These are phyloP conservation scores for Habroteleia sp. DNA, from an alignment of 2,888 invertebrate genomes.

Conservation along the genomic window DNA sequence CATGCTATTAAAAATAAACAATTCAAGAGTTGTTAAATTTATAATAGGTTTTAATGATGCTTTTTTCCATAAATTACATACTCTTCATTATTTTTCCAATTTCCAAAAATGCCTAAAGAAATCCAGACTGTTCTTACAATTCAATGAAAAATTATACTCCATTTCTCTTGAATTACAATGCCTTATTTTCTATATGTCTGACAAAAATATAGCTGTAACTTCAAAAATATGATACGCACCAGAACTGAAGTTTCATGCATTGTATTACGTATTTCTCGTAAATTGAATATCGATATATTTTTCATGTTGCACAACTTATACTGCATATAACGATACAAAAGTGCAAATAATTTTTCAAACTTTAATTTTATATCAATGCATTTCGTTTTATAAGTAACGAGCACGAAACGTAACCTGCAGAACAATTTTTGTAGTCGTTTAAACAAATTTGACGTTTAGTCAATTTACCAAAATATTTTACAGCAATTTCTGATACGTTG, in stretches of 20 bases:
- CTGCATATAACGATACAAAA: conserved; percentile 48
- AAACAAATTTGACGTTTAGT: conserved; percentile 36
- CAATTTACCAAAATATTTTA: conserved; percentile 34
- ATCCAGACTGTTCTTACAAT: neutral
- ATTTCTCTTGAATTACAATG: conserved; percentile 37
- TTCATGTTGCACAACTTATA: conserved; percentile 38
- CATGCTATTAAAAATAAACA: no score
- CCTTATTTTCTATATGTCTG: conserved; percentile 50
- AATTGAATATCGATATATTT: conserved; percentile 61
- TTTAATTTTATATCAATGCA: conserved; percentile 26
- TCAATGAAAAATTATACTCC: conserved; percentile 39
- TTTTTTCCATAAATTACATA: no score
- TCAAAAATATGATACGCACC: conserved; percentile 58
- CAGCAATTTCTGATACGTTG: conserved; percentile 44
- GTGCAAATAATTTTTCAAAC: conserved; percentile 53
- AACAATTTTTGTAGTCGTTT: neutral
- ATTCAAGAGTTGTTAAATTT: no score
- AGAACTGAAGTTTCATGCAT: conserved; percentile 47
- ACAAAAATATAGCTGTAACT: conserved; percentile 55
- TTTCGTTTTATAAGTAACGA: conserved; percentile 1
- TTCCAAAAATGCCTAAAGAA: neutral
- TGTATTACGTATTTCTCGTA: conserved; percentile 56
- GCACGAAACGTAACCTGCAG: neutral
- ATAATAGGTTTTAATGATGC: no score
- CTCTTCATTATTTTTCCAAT: neutral